Conservation (phyloP, 2,113 vertebrate species). For the Trogon surrucura region DNA sequence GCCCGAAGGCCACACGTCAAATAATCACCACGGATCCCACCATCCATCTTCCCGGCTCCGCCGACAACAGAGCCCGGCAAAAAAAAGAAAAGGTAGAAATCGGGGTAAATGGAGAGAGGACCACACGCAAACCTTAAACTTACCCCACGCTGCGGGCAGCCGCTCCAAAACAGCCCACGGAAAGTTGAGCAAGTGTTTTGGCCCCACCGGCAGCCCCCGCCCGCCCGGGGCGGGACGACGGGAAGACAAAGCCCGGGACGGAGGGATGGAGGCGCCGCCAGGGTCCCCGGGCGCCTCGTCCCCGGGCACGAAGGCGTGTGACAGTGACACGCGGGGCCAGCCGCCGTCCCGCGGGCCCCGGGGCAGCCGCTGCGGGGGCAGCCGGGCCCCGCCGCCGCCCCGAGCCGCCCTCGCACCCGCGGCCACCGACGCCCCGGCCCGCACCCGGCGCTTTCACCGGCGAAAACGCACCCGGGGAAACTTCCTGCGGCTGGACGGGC, state of each 20-base stretch:
- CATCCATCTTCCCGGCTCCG: not conserved
- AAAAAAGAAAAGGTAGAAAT: rapidly evolving
- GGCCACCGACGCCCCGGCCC: not conserved
- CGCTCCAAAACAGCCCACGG: not conserved
- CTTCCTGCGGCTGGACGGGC: not conserved
- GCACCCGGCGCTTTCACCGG: not conserved
- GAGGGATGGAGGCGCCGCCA: rapidly evolving
- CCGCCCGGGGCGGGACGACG: too few relatives aligned
- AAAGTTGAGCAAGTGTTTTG: too few relatives aligned
- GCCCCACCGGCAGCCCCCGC: too few relatives aligned
- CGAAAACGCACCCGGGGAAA: not conserved
- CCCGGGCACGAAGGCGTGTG: not conserved
- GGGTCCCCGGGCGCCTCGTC: not conserved
- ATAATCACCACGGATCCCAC: not conserved
- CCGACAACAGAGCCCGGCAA: rapidly evolving
- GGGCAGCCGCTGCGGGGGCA: not conserved
- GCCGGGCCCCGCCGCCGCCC: not conserved
- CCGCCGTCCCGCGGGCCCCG: not conserved
- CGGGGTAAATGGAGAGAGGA: not conserved
- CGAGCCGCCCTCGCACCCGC: too few relatives aligned
- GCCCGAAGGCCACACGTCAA: not conserved
- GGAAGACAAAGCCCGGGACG: not conserved
- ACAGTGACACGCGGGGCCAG: not conserved
- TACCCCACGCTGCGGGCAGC: not conserved
- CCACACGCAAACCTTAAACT: not conserved